Percentiles rank a stretch among this genome's conserved stretches.
Evolutionary conservation across 2,797 vertebrate species (phyloP).

Genomic region (Geotrypetes seraphini): DNA sequence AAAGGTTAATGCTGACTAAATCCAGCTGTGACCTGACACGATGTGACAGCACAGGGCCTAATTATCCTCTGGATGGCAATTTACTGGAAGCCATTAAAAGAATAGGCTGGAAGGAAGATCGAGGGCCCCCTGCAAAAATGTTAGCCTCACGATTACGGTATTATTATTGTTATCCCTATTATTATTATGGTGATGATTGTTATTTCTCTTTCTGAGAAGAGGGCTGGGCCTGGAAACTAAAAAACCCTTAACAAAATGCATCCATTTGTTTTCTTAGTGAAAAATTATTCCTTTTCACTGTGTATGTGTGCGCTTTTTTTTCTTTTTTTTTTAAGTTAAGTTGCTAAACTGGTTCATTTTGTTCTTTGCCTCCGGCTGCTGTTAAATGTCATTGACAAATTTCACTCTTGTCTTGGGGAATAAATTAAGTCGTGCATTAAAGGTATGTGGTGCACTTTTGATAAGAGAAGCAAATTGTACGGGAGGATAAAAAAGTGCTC

Average conservation of each 20-base stretch:
- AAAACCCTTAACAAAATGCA: constrained; percentile 69
- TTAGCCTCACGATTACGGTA: constrained; percentile 69
- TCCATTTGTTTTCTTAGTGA: constrained; percentile 68
- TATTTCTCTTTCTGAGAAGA: constrained; percentile 61
- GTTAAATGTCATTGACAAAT: constrained; percentile 93
- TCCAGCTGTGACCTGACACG: constrained; percentile 81
- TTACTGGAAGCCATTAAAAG: constrained; percentile 78
- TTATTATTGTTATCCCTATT: too few relatives aligned
- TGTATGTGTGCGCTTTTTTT: too few relatives aligned
- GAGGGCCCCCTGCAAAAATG: constrained; percentile 69
- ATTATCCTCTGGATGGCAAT: constrained; percentile 82
- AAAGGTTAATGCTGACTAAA: constrained; percentile 85
- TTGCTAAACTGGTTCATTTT: constrained; percentile 87
- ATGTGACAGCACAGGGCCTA: constrained; percentile 72
- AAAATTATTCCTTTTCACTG: constrained; percentile 67
- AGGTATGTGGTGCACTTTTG: constrained; percentile 65
- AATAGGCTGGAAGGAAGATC: constrained; percentile 69
- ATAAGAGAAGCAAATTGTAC: constrained; percentile 64
- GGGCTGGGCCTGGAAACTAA: constrained; percentile 58
- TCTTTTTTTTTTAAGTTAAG: constrained; percentile 60
- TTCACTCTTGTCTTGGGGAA: constrained; percentile 71
- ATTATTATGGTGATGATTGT: too few relatives aligned
- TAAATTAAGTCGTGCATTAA: constrained; percentile 76
- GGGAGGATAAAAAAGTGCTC: constrained; percentile 54
- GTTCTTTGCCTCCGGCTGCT: constrained; percentile 82